Evolutionary conservation across 2,113 vertebrate genomes (phyloP).

Genomic region (Oncorhynchus gorbuscha): DNA sequence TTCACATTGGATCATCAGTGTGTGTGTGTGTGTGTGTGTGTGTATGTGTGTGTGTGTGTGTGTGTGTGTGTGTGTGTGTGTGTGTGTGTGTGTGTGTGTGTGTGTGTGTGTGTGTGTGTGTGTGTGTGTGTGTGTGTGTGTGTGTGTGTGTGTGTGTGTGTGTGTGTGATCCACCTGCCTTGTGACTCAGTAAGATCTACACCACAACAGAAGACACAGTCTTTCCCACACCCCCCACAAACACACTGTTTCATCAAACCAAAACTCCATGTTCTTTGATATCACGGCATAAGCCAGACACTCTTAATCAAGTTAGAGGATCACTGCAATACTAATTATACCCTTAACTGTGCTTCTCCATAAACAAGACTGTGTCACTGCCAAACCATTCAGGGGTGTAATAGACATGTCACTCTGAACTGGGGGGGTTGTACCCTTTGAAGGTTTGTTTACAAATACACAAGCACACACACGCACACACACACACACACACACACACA

Average conservation of each 20-base stretch:
- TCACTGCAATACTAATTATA: conserved; percentile 73
- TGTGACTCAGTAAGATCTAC: conserved; percentile 62
- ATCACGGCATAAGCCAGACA: conserved; percentile 66
- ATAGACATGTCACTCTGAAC: conserved; percentile 77
- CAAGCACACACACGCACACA: background rate
- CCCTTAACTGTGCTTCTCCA: conserved; percentile 71
- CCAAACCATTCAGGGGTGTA: conserved; percentile 69
- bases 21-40: background rate
- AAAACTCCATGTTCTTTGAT: conserved; percentile 70
- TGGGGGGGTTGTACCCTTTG: conserved; percentile 65
- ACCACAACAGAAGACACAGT: conserved; percentile 41
- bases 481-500: background rate
- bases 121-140: too few relatives aligned
- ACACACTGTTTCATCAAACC: conserved; percentile 54
- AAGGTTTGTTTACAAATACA: conserved; percentile 72
- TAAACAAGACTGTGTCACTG: conserved; percentile 65
- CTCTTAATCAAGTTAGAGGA: conserved; percentile 50
- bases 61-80: too few relatives aligned
- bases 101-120: too few relatives aligned
- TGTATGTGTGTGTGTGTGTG: too few relatives aligned
- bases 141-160: background rate
- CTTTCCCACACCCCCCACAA: conserved; percentile 33
- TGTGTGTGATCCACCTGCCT: conserved; percentile 58
- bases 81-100: too few relatives aligned
- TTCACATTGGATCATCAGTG: background rate